Conservation (phyloP, 2,888 invertebrate species). For the Ectobius pallidus region DNA sequence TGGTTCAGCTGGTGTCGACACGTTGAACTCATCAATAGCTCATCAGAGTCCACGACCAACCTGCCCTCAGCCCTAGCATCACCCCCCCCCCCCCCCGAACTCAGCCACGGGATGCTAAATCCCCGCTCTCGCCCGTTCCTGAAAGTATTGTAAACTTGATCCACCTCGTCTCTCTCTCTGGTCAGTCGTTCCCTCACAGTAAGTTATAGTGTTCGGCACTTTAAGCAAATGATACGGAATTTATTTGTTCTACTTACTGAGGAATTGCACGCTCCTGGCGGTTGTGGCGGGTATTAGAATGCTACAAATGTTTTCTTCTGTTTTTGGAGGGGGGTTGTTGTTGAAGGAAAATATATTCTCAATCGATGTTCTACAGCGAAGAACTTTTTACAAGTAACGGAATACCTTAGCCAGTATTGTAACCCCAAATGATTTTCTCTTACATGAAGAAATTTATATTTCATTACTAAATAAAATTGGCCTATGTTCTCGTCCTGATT, state of each 20-base stretch:
- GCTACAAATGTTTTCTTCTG: too few relatives aligned
- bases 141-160: conserved; percentile 28
- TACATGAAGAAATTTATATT: too few relatives aligned
- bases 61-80: conserved; percentile 47
- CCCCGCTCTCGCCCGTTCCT: conserved; percentile 1
- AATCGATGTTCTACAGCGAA: too few relatives aligned
- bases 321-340: too few relatives aligned
- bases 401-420: too few relatives aligned
- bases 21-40: conserved; percentile 67
- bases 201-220: neutral
- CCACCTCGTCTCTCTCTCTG: neutral
- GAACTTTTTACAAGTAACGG: too few relatives aligned
- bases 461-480: too few relatives aligned
- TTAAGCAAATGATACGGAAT: conserved; percentile 12
- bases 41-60: conserved; percentile 57
- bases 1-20: conserved; percentile 69
- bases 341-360: too few relatives aligned
- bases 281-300: too few relatives aligned
- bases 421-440: too few relatives aligned
- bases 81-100: conserved; percentile 4
- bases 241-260: neutral
- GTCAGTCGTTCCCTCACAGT: neutral
- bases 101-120: conserved; percentile 28
- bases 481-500: too few relatives aligned
- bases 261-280: too few relatives aligned